These are phyloP conservation scores for Halichondria panicea DNA, from an alignment of 37 sponge, comb jelly and placozoan species.

Conservation along the genomic window DNA sequence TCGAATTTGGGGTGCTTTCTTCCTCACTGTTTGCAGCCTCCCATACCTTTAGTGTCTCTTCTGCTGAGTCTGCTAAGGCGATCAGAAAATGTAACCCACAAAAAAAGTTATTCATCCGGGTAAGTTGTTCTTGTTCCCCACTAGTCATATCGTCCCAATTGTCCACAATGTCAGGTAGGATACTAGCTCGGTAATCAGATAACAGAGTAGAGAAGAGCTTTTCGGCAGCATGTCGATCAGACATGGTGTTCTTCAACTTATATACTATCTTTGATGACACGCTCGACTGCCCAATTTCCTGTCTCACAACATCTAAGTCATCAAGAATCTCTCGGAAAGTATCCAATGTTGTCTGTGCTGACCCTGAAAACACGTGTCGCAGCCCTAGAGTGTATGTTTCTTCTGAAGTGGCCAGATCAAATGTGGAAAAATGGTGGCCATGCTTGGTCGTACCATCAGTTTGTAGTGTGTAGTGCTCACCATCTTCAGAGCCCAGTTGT, in stretches of 20 bases:
- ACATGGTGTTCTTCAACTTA: constrained; percentile 58
- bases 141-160: constrained; percentile 4
- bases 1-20: too few relatives aligned
- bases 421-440: too few relatives aligned
- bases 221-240: constrained; percentile 53
- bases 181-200: constrained; percentile 1
- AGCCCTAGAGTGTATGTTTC: too few relatives aligned
- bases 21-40: not conserved
- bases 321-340: constrained; percentile 35
- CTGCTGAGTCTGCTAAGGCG: constrained; percentile 49
- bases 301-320: constrained; percentile 22
- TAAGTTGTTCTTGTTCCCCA: not conserved
- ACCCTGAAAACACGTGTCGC: constrained; percentile 53
- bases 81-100: constrained; percentile 62
- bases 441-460: not conserved
- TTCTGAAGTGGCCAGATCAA: too few relatives aligned
- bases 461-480: not conserved
- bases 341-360: constrained; percentile 34
- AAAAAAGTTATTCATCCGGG: constrained; percentile 39
- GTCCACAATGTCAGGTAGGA: constrained; percentile 27
- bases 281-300: not conserved
- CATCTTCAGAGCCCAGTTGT: too few relatives aligned
- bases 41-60: constrained; percentile 31
- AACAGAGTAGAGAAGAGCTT: constrained; percentile 24
- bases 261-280: constrained; percentile 23